A percentile compares a stretch with the other conserved stretches of the same genome.
Conservation (phyloP, 2,113 vertebrate species). For the Oreochromis niloticus region DNA sequence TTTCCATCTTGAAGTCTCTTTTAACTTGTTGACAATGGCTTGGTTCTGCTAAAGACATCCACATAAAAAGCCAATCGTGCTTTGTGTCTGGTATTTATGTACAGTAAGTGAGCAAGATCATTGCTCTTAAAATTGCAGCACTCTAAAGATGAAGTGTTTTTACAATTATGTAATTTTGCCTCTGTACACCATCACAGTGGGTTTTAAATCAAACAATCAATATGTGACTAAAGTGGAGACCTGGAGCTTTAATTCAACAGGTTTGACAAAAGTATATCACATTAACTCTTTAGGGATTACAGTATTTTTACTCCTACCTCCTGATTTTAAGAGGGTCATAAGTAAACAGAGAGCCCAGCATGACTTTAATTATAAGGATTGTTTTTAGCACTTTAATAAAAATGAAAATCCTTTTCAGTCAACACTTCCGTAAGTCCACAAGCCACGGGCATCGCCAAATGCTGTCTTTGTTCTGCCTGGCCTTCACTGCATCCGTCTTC, state of each 20-base stretch:
- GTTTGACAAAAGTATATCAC: neutral
- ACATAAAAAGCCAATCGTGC: neutral
- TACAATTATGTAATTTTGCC: neutral
- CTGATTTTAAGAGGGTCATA: neutral
- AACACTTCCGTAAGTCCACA: neutral
- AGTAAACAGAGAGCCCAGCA: neutral
- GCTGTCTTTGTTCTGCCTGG: neutral
- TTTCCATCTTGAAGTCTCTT: constrained; percentile 24
- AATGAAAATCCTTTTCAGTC: neutral
- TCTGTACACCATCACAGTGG: neutral
- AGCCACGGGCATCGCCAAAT: neutral
- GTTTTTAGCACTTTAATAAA: neutral
- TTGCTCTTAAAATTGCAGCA: neutral
- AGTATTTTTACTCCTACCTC: neutral
- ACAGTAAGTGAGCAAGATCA: neutral
- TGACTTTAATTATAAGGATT: neutral
- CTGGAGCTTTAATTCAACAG: neutral
- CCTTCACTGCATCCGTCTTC: neutral
- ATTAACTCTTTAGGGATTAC: neutral
- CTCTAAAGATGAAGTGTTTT: neutral
- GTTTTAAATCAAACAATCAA: neutral
- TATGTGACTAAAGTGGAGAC: neutral
- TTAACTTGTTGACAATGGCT: constrained; percentile 17
- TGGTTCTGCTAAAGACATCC: neutral
- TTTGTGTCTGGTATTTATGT: neutral